Base-by-base conservation (phyloP, 2,113 vertebrate species). In the Phocoena phocoena region DNA sequence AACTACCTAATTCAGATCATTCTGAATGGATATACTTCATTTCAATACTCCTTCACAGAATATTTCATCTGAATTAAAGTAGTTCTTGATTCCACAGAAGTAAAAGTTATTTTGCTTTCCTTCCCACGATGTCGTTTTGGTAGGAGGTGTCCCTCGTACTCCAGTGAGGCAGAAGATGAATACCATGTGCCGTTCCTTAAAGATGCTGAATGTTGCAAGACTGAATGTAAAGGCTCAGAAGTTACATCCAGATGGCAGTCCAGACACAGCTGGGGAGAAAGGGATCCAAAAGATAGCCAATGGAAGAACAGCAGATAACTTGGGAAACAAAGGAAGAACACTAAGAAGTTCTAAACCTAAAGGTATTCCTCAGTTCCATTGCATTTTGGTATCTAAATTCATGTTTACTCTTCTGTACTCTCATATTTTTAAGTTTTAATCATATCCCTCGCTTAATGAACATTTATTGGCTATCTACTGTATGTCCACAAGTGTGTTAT, bases 161-260 rank as follows among this genome's bases (percentile, higher is more conserved):
- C 99, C 99, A 0, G 99, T 99, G 86, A 99, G 99, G 82, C 99
- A 99, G 98, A 99, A 99, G 98, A 99, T 99, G 99, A 99, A 99
- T 97, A 99, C 99, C 65, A 99, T 99, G 99, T 99, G 99, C 96
- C 99, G 99, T 63, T 99, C 99, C 15, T 96, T 99, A 88, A 99
- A 99, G 98, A 99, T 99, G 99, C 92, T 99, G 92, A 99, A 99
- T 1, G 99, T 99, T 44, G 99, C 99, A 0, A 99, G 99, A 53
- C 98, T 99, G 50, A 99, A 99, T 33, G 99, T 99, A 2, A 99
- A 99, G 98, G 99, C 99, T 87, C 99, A 99, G 90, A 99, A 99
- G 93, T 98, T 97, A 95, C 99, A 99, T 71, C 97, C 98, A 1
- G 99, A 99, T 38, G 98, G 98, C 88, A 97, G 44, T 17, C 94